Evolutionary conservation across 2,797 vertebrate genomes (phyloP), one percentile per base, ranked within the genome.

Genomic region (Enteromius viviparus): DNA sequence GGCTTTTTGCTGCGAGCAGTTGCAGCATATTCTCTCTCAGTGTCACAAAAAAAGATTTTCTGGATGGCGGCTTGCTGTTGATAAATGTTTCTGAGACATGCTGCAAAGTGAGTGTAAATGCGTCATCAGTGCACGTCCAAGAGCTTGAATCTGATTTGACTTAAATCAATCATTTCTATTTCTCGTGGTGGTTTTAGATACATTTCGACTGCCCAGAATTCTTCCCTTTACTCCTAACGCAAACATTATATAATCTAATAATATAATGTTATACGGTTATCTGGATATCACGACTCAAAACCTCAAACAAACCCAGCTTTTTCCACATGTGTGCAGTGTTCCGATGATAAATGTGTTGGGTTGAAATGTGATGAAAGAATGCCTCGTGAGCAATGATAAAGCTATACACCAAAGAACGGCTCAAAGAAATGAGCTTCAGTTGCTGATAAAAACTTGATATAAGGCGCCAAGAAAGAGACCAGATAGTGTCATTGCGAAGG

Each of bases 51-150:
- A 70, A 32, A 15, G 4, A 26, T 75, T 81, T 74, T 72, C 60
- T 64, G 12, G 29, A 74, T 49, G 34, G 42, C 34, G 26, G 37
- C 19, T 21, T 6, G 53, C 55, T 17, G 42, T 65, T 34, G 69
- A 74, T 64, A 62, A 26, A 72, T 51, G 40, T 49, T 72, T 62
- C 40, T 23, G 55, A 5, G 21, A 74, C 23, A 37, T 49, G 45
- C 58, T 51, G 70, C 58, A 75, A 64, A 81, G 29, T 29, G 60
- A 64, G 69, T 49, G 45, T 23, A 81, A 68, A 74, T 26, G 69
- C 42, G 62, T 37, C 69, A 81, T 71, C 29, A 23, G 53, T 34
- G 45, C 40, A 49, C 21, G 14, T 64, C 60, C 3, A 49, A 78
- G 10, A 77, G 40, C 76, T 77, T 32, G 76, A 64, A 64, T 29